Conservation (phyloP, 2,888 invertebrate species). For the Myopa tessellatipennis region DNA sequence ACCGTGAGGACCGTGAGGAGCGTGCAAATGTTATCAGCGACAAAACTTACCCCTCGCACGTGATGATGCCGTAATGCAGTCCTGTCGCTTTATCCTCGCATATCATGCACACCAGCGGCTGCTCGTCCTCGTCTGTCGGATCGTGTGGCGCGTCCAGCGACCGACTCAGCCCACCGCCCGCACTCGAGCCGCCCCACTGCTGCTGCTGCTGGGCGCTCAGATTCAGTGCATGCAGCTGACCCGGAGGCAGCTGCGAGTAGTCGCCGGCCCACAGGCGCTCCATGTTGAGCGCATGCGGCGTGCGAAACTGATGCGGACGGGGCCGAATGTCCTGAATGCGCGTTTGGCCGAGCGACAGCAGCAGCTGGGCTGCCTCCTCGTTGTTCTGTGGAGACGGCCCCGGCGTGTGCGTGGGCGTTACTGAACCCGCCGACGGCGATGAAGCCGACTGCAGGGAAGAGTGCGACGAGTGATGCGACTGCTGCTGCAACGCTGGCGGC, state of each 20-base stretch:
- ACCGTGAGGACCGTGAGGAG: background rate
- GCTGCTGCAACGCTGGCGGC: slow-evolving; percentile 52
- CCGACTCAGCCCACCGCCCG: slow-evolving; percentile 58
- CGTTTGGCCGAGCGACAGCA: slow-evolving; percentile 80
- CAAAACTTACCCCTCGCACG: slow-evolving; percentile 88
- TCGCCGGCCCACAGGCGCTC: slow-evolving; percentile 92
- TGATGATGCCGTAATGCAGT: slow-evolving; percentile 97
- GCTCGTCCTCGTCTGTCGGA: slow-evolving; percentile 81
- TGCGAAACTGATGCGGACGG: slow-evolving; percentile 68
- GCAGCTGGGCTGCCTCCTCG: slow-evolving; percentile 76
- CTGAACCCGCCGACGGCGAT: slow-evolving; percentile 67
- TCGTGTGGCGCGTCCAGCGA: slow-evolving; percentile 63
- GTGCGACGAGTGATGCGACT: slow-evolving; percentile 53
- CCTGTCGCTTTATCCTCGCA: slow-evolving; percentile 99
- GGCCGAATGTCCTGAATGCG: slow-evolving; percentile 70
- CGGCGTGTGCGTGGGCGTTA: slow-evolving; percentile 67
- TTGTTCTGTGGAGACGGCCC: slow-evolving; percentile 69
- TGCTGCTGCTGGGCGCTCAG: slow-evolving; percentile 74
- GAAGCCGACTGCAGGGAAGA: slow-evolving; percentile 67
- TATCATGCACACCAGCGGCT: slow-evolving; percentile 97
- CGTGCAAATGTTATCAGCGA: background rate
- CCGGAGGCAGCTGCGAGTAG: slow-evolving; percentile 83
- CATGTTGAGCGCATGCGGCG: slow-evolving; percentile 84
- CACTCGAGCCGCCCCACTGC: slow-evolving; percentile 66
- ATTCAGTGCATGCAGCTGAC: slow-evolving; percentile 83